These are phyloP conservation scores for Megatriorchis doriae DNA, from an alignment of 2,113 vertebrate species.

Conservation along the genomic window DNA sequence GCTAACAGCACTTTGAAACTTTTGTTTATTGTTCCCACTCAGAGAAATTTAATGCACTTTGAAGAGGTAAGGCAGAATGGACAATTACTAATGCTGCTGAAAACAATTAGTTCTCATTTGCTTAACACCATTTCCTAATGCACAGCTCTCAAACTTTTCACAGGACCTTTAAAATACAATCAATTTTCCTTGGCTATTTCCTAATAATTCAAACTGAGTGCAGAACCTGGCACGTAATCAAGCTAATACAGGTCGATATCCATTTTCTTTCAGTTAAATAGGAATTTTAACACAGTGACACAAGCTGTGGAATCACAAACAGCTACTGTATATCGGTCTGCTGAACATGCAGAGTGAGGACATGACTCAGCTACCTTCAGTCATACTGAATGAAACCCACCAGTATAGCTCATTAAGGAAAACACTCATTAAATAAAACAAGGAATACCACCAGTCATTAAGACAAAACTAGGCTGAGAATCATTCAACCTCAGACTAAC, in stretches of 20 bases:
- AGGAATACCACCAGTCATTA: background rate
- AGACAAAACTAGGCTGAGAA: background rate
- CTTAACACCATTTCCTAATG: conserved; percentile 64
- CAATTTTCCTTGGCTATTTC: conserved; percentile 66
- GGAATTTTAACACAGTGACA: conserved; percentile 65
- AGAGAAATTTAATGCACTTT: conserved; percentile 53
- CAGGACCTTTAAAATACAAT: conserved; percentile 70
- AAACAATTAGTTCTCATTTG: conserved; percentile 73
- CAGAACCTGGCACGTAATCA: conserved; percentile 65
- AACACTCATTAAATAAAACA: background rate
- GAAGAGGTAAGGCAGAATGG: conserved; percentile 30
- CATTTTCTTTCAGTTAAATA: conserved; percentile 76
- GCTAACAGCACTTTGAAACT: background rate
- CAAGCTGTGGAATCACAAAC: conserved; percentile 42
- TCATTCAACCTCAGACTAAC: background rate
- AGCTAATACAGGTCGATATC: conserved; percentile 69
- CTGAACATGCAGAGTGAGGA: background rate
- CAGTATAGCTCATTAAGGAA: background rate
- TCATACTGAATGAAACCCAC: background rate
- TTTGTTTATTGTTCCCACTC: conserved; percentile 59
- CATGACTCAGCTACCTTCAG: background rate
- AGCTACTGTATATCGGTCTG: conserved; percentile 3
- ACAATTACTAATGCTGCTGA: conserved; percentile 51
- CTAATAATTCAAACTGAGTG: conserved; percentile 70
- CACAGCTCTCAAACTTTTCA: conserved; percentile 67